These are phyloP conservation scores for Phyllostomus hastatus DNA, from an alignment of 2,113 vertebrate species.

Conservation along the genomic window DNA sequence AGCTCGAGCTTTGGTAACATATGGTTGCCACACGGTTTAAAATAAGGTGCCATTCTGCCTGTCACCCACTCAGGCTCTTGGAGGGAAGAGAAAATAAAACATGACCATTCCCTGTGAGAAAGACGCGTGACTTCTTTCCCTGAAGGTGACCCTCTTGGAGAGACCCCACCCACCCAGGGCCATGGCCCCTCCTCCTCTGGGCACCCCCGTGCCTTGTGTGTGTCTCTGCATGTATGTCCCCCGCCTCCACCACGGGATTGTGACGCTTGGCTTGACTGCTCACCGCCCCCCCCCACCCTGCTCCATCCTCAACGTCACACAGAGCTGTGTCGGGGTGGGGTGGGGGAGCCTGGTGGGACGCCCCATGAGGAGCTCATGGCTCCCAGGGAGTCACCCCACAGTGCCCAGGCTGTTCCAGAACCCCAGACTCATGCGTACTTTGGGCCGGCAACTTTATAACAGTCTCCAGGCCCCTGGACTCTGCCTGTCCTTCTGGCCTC, in stretches of 20 bases:
- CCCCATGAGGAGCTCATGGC: background rate
- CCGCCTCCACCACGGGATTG: rapidly evolving
- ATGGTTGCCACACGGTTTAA: slow-evolving; percentile 22
- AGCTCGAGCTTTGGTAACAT: background rate
- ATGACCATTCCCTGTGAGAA: background rate
- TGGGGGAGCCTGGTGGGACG: rapidly evolving
- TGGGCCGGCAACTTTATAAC: background rate
- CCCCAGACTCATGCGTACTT: background rate
- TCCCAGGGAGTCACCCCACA: background rate
- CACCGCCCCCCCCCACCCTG: too few species aligned
- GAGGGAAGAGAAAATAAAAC: background rate
- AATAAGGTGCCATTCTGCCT: slow-evolving; percentile 16
- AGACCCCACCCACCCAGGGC: background rate
- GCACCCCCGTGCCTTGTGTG: too few species aligned
- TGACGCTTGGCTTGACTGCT: background rate
- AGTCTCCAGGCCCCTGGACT: background rate
- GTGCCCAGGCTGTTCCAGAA: background rate
- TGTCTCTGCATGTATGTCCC: background rate
- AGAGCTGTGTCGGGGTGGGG: too few species aligned
- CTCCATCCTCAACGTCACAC: background rate
- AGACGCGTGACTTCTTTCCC: background rate
- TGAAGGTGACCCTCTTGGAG: background rate
- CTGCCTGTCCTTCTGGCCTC: background rate
- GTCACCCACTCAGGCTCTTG: background rate
- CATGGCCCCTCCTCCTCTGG: background rate